Conservation (phyloP, 2,113 vertebrate species). For the Anhinga rufa region DNA sequence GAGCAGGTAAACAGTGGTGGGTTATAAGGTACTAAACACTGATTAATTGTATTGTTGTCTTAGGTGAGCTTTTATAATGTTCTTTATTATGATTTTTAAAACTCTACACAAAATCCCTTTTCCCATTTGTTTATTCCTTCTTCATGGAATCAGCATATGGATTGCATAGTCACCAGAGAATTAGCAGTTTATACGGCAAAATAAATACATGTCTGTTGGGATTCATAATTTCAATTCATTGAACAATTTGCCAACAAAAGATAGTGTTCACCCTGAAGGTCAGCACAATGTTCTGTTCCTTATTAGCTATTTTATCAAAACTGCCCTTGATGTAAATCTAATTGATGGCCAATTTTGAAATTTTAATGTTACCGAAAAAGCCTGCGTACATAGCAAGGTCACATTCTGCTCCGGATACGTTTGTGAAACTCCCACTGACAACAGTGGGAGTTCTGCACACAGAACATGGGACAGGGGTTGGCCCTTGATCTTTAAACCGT, state of each 20-base stretch:
- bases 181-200: background rate
- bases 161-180: background rate
- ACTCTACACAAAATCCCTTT: background rate
- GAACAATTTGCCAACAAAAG: background rate
- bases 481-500: conserved; percentile 25
- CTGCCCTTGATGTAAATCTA: conserved; percentile 6
- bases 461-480: background rate
- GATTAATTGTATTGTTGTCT: background rate
- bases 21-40: background rate
- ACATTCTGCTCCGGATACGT: background rate
- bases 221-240: background rate
- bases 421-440: conserved; percentile 21
- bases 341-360: conserved; percentile 2
- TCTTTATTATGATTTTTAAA: background rate
- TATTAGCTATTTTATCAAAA: conserved; percentile 12
- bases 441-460: conserved; percentile 36
- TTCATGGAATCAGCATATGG: background rate
- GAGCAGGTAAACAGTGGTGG: background rate
- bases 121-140: background rate
- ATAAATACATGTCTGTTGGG: background rate
- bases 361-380: background rate
- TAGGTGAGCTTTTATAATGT: background rate
- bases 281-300: background rate
- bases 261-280: background rate
- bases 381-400: background rate